phyloP scores from a whole-genome alignment of 2,888 invertebrate species.

The Coelogynopora nodosa region DNA sequence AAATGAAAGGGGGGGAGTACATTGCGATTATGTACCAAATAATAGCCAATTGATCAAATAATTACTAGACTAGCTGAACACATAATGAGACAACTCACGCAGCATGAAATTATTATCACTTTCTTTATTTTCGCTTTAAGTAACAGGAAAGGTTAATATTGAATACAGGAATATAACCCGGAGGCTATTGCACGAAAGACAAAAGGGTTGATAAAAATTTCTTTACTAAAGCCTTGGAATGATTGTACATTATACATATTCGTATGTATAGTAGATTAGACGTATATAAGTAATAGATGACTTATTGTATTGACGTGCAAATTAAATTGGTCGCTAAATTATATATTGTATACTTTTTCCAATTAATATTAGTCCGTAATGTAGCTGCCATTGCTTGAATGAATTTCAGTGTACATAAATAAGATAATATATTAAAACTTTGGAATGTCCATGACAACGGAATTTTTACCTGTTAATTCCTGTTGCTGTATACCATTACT shows the following conservation, averaged over 20 bases:
- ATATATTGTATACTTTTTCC: too few relatives aligned
- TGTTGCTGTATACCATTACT: too few relatives aligned
- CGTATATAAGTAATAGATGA: too few relatives aligned
- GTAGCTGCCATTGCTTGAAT: too few relatives aligned
- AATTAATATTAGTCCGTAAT: too few relatives aligned
- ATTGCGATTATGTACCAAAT: conserved; percentile 1
- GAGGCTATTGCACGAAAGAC: background rate
- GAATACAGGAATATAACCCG: background rate
- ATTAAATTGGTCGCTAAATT: background rate
- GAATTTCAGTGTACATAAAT: too few relatives aligned
- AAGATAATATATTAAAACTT: too few relatives aligned
- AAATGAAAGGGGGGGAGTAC: background rate
- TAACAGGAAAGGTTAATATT: background rate
- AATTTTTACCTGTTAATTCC: too few relatives aligned
- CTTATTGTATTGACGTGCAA: background rate
- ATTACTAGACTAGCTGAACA: background rate
- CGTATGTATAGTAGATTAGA: background rate
- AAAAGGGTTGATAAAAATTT: background rate
- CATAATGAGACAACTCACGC: conserved; percentile 24
- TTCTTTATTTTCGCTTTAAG: background rate
- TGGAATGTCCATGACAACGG: too few relatives aligned
- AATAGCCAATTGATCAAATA: conserved; percentile 28
- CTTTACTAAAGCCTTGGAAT: background rate
- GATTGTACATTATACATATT: background rate
- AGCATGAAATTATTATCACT: conserved; percentile 6